A percentile compares a stretch with the other conserved stretches of the same genome.
Evolutionary conservation across 2,888 invertebrate genomes (phyloP).

Genomic region (Trissoscelio sp.): DNA sequence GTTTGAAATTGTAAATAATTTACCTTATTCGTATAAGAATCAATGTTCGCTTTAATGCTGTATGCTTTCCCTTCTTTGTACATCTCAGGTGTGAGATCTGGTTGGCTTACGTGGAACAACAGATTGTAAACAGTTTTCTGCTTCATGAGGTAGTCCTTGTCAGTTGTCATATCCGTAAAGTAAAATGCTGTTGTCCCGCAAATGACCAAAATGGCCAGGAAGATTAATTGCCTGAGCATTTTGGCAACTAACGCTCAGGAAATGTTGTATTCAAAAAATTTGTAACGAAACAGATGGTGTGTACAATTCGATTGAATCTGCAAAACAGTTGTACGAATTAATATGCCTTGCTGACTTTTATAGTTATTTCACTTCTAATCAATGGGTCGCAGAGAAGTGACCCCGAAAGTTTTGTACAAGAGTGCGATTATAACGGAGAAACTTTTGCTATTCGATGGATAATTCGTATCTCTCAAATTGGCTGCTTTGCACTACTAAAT

Average conservation of each 20-base stretch:
- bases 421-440: conserved; percentile 18
- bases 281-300: background rate
- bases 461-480: conserved; percentile 1
- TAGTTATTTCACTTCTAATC: conserved; percentile 47
- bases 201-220: conserved; percentile 72
- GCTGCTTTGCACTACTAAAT: background rate
- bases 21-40: conserved; percentile 77
- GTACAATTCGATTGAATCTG: background rate
- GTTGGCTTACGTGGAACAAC: conserved; percentile 76
- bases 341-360: conserved; percentile 21
- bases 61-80: conserved; percentile 76
- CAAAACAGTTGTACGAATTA: conserved; percentile 12
- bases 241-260: conserved; percentile 66
- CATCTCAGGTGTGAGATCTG: conserved; percentile 72
- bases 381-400: conserved; percentile 29
- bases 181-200: conserved; percentile 69
- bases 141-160: conserved; percentile 76
- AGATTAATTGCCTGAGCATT: conserved; percentile 71
- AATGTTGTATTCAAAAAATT: background rate
- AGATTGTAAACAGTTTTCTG: conserved; percentile 79
- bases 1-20: background rate
- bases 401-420: conserved; percentile 24
- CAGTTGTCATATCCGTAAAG: conserved; percentile 71
- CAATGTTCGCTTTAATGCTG: conserved; percentile 73
- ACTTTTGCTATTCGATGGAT: conserved; percentile 24